Base-by-base conservation (phyloP, 2,888 invertebrate species). In the Pasiphila rectangulata region DNA sequence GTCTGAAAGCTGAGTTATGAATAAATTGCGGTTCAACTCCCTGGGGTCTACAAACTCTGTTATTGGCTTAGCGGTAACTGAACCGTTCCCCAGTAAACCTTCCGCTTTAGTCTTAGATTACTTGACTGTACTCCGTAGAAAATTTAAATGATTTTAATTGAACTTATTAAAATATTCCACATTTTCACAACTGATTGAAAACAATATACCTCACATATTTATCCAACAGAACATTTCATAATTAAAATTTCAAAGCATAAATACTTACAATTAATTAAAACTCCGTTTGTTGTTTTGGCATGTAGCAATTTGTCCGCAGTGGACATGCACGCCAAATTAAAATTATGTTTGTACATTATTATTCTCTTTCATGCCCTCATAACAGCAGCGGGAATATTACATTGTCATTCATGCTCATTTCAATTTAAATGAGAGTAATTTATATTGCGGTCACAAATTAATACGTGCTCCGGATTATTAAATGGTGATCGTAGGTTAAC, bases 11-110 rank as follows among this genome's bases (percentile, higher is more conserved):
- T 59, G 44, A 49, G 62, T 61, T 64, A 64, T 63, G 64, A 73
- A 71, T 45, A 45, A 50, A 50, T 50, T 68, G 71, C 70, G 57
- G 40, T 61, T 64, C 64, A 72, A 69, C 64, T 71, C 59, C 57
- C 53, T 40, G 59, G 57, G 59, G 63, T 61, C 48, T 49, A 66
- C 67, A 69, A 71, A 70, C 68, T 73, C 68, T 64, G 72, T 75
- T 81, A 80, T 80, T 81, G 76, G 72, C 78, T 79, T 74, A 74
- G 75, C 66, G 65, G 69, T 69, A 75, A 75, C 72, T 69, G 68
- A 64, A 70, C 50, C 37, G 36, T 45, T 44, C 32, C 41, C 27
- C 37, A 12, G 32, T 45, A 41, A 49, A 37, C 40, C 41, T 25
- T 37, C 21, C 44, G 40, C 39, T 23, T 44, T 40, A 39, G 40